phyloP scores from a whole-genome alignment of 1,140 invertebrate genomes.

The Apis dorsata region DNA sequence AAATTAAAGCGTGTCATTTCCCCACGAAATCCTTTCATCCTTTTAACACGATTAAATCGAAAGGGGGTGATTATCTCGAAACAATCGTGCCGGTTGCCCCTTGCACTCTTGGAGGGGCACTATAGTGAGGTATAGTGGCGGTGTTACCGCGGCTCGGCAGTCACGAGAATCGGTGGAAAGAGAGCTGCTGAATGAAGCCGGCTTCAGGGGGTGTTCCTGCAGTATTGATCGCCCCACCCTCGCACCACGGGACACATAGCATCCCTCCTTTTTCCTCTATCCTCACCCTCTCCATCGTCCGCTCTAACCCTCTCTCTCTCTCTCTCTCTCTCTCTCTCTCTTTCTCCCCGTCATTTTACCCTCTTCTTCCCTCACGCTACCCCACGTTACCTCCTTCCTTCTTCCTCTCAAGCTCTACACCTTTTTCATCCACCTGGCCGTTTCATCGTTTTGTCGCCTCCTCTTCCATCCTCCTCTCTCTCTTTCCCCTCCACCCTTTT shows the following conservation, averaged over 20 bases:
- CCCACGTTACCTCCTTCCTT: not conserved
- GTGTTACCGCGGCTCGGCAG: constrained; percentile 27
- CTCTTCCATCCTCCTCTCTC: not conserved
- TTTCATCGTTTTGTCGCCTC: not conserved
- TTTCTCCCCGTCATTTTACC: not conserved
- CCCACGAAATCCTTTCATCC: constrained; percentile 11
- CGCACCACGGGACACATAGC: constrained; percentile 53
- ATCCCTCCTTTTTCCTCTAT: constrained; percentile 21
- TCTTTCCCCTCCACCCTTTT: no score
- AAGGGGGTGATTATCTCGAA: constrained; percentile 34
- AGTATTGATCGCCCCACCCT: constrained; percentile 76
- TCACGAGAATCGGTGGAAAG: constrained; percentile 40
- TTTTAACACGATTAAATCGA: constrained; percentile 49
- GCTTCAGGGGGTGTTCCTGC: constrained; percentile 68
- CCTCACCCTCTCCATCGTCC: not conserved
- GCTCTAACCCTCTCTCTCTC: not conserved
- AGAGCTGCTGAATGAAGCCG: constrained; percentile 72
- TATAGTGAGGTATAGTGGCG: constrained; percentile 48
- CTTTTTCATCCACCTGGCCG: not conserved
- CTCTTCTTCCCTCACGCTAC: not conserved
- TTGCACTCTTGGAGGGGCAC: not conserved
- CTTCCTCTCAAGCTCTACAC: not conserved
- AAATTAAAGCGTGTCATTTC: not conserved
- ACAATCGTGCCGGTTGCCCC: constrained; percentile 32
- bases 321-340: no score